phyloP scores from a whole-genome alignment of 1,140 invertebrate species.

The Calephelis virginiensis region DNA sequence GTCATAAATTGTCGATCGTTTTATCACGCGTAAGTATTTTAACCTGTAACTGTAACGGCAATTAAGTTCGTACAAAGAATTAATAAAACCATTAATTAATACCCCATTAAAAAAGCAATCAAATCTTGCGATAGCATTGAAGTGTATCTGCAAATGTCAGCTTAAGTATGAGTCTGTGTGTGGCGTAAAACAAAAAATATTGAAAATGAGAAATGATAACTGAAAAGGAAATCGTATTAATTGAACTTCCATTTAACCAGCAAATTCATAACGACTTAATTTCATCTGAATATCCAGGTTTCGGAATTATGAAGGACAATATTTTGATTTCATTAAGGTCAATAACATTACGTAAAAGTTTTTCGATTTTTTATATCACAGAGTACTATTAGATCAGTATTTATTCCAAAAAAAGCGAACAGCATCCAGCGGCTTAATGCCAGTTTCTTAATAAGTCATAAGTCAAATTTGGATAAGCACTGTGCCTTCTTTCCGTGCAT shows the following conservation, averaged over 20 bases:
- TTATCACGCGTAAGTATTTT: not conserved
- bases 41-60: not conserved
- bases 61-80: not conserved
- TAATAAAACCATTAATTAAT: conserved; percentile 14
- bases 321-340: no score
- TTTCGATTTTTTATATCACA: no score
- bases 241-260: not conserved
- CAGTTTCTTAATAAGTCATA: no score
- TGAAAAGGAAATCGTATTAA: not conserved
- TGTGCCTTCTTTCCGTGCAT: no score
- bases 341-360: no score
- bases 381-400: no score
- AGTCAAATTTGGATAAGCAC: no score
- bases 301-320: no score
- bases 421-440: no score
- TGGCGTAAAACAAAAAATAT: conserved; percentile 7
- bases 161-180: conserved; percentile 10
- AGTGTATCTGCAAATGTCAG: conserved; percentile 17
- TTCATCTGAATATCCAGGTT: no score
- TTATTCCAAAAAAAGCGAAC: no score
- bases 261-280: not conserved
- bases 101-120: conserved; percentile 5
- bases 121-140: conserved; percentile 12
- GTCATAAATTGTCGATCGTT: not conserved
- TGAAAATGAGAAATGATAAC: conserved; percentile 2